Percentiles rank a stretch among this genome's conserved stretches.
These are phyloP conservation scores for Arge pagana DNA, from an alignment of 2,888 invertebrate species.

Conservation along the genomic window DNA sequence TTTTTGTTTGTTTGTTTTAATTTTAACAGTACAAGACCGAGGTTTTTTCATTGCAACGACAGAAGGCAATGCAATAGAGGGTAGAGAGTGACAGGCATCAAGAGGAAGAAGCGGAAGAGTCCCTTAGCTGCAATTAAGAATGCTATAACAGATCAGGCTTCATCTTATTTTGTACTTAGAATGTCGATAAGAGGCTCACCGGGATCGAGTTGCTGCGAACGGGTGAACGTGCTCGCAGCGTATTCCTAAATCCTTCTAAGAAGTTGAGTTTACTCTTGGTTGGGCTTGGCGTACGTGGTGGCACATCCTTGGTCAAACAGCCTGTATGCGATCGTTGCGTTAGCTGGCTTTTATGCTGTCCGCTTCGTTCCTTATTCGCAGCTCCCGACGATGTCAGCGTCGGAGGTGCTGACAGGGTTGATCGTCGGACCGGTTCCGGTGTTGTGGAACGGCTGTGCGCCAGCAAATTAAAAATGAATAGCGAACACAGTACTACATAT, in stretches of 20 bases:
- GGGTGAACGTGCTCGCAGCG: conserved; percentile 59
- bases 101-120: conserved; percentile 53
- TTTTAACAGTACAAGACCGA: conserved; percentile 46
- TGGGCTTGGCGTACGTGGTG: conserved; percentile 54
- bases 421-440: conserved; percentile 38
- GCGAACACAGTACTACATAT: conserved; percentile 45
- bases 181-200: conserved; percentile 53
- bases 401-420: conserved; percentile 42
- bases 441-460: conserved; percentile 51
- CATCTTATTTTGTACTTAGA: conserved; percentile 11
- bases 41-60: conserved; percentile 48
- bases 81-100: conserved; percentile 55
- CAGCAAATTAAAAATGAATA: conserved; percentile 55
- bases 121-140: conserved; percentile 51
- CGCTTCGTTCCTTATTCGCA: conserved; percentile 40
- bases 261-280: conserved; percentile 61
- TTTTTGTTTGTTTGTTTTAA: conserved; percentile 26
- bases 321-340: conserved; percentile 46
- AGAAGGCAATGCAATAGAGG: conserved; percentile 53
- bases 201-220: conserved; percentile 53
- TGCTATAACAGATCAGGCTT: conserved; percentile 35
- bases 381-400: conserved; percentile 41
- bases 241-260: conserved; percentile 68
- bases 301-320: conserved; percentile 36
- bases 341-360: conserved; percentile 37